Conservation (phyloP, 2,888 invertebrate genomes). For the Rhorus exstirpatorius region DNA sequence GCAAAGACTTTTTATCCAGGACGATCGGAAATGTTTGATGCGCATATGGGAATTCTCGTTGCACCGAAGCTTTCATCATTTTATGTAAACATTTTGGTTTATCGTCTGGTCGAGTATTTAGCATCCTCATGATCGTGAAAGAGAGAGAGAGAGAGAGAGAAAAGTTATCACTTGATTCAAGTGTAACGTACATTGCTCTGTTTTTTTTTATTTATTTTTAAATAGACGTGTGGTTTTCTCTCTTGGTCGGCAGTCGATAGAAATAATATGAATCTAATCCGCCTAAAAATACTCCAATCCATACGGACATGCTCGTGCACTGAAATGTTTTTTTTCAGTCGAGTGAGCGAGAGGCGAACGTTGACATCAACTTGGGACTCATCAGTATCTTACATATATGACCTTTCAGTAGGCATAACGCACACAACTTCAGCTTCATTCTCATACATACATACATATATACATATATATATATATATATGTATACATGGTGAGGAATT, state of each 20-base stretch:
- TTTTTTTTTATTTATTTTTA: no score
- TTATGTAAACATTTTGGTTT: background rate
- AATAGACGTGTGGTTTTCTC: background rate
- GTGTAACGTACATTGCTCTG: no score
- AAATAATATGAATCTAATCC: slow-evolving; percentile 1
- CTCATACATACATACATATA: background rate
- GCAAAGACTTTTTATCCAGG: background rate
- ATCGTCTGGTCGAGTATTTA: background rate
- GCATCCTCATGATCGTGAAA: background rate
- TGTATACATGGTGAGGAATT: no score
- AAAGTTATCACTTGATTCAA: no score
- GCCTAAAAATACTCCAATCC: slow-evolving; percentile 9
- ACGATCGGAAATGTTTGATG: background rate
- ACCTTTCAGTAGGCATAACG: slow-evolving; percentile 44
- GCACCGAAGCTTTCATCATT: slow-evolving; percentile 8
- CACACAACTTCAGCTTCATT: slow-evolving; percentile 54
- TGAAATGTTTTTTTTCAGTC: slow-evolving; percentile 51
- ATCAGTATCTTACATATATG: slow-evolving; percentile 16
- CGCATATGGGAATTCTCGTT: background rate
- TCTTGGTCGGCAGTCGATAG: background rate
- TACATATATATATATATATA: background rate
- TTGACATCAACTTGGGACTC: slow-evolving; percentile 27
- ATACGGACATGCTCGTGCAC: slow-evolving; percentile 38
- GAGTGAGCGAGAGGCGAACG: slow-evolving; percentile 11
- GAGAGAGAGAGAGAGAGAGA: background rate